Evolutionary conservation across 2,888 invertebrate genomes (phyloP).

Genomic region (Drosophila bunnanda): DNA sequence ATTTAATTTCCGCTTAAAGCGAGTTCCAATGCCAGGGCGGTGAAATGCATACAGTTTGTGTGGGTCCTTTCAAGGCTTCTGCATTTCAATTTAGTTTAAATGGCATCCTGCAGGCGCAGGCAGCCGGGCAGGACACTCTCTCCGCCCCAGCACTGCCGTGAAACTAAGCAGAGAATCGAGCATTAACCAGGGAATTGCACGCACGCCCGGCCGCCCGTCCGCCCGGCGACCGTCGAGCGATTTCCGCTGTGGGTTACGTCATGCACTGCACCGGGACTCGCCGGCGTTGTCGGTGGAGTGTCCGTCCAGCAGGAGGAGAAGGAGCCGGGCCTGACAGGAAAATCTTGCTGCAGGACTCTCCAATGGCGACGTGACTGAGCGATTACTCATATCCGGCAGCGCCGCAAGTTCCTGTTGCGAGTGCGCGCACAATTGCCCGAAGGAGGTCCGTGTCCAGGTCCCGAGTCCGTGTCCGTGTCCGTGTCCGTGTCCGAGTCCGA

Average conservation of each 20-base stretch:
- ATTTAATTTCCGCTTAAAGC: slow-evolving; percentile 46
- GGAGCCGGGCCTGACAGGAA: slow-evolving; percentile 30
- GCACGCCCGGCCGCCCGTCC: slow-evolving; percentile 32
- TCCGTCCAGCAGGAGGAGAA: neutral
- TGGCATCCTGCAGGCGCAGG: slow-evolving; percentile 33
- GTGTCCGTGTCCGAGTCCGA: slow-evolving; percentile 19
- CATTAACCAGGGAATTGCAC: slow-evolving; percentile 63
- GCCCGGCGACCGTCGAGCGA: slow-evolving; percentile 57
- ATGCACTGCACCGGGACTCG: slow-evolving; percentile 51
- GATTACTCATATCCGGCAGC: slow-evolving; percentile 77
- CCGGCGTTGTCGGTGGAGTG: neutral
- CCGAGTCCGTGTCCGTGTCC: slow-evolving; percentile 13
- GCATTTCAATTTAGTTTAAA: slow-evolving; percentile 53
- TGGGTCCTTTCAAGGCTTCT: slow-evolving; percentile 35
- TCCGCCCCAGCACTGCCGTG: neutral
- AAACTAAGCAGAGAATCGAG: slow-evolving; percentile 25
- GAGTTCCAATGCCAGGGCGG: slow-evolving; percentile 17
- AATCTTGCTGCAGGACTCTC: slow-evolving; percentile 63
- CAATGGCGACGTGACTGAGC: slow-evolving; percentile 69
- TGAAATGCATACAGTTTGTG: slow-evolving; percentile 31
- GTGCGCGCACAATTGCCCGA: slow-evolving; percentile 61
- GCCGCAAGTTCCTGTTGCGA: slow-evolving; percentile 71
- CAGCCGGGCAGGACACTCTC: slow-evolving; percentile 2
- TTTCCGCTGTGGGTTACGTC: slow-evolving; percentile 75
- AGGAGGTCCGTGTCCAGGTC: slow-evolving; percentile 40